Evolutionary conservation across 2,113 vertebrate genomes (phyloP), one percentile per base, ranked within the genome.

Genomic region (Prochilodus magdalenae): DNA sequence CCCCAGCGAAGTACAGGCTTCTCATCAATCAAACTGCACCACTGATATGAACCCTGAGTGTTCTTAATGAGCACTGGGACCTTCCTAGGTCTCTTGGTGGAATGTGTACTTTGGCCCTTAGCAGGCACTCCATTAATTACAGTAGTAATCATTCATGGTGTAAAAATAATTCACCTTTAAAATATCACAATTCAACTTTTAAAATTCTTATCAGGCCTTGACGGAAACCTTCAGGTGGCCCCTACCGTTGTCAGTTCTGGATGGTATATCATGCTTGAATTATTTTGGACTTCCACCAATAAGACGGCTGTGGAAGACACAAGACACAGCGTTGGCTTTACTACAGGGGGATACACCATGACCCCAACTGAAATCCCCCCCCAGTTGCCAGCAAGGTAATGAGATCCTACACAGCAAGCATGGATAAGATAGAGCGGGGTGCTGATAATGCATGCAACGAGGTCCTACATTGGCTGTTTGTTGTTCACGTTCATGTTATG

Each of bases 81-180:
- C 22, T 49, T 65, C 16, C 3, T 10, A 18, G 47, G 13, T 69
- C n/a, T 70, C 49, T 26, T 13, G 5, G 18, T 33, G 66, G 66
- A 70, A 44, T 44, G 66, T 70, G 36, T 55, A 57, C 30, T 57
- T 3, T 26, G 30, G 29, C 30, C 22, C 51, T 69, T 24, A 69
- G 65, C 36, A 24, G 30, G 22, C 47, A 53, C 47, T 36, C 4
- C 33, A 22, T 70, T 70, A 70, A 70, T 70, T 70, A 24, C 22
- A 13, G 40, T 44, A 24, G 33, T n/a, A 70, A 70, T 70, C 66
- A 70, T 70, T 40, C 36, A 70, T 67, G 65, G 20, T 70, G 33
- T 70, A n/a, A 70, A 44, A 70, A 44, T 44, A 44, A 70, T 70
- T 70, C 40, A 70, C 33, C 66, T 44, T 70, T 24, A 26, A 44